These are phyloP conservation scores for Ctena decussata DNA, from an alignment of 2,888 invertebrate genomes.

Conservation along the genomic window DNA sequence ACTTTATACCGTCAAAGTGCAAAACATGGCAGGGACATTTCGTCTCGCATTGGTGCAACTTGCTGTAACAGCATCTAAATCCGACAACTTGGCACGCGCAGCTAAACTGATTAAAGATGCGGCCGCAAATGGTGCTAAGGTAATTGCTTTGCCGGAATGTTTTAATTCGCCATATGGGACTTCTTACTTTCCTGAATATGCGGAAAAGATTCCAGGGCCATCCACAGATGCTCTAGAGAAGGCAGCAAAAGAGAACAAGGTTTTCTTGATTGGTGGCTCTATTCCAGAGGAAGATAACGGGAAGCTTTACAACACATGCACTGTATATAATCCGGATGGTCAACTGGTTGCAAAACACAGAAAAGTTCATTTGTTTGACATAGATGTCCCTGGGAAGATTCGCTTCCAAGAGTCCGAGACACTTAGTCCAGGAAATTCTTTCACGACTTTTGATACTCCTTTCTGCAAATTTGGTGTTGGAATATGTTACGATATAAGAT, in stretches of 20 bases:
- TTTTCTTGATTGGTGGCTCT: constrained; percentile 96
- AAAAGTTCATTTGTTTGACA: constrained; percentile 98
- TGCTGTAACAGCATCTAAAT: constrained; percentile 92
- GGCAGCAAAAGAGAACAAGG: constrained; percentile 92
- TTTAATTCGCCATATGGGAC: constrained; percentile 97
- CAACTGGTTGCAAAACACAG: constrained; percentile 93
- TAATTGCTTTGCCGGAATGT: constrained; percentile 94
- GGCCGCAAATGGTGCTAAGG: constrained; percentile 89
- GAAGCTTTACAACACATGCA: constrained; percentile 93
- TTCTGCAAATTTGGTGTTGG: constrained; percentile 94
- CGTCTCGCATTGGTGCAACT: constrained; percentile 94
- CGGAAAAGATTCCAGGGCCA: constrained; percentile 94
- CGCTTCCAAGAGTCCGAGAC: constrained; percentile 97
- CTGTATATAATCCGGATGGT: constrained; percentile 94
- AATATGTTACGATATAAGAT: constrained; percentile 98
- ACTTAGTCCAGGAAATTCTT: constrained; percentile 91
- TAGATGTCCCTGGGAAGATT: constrained; percentile 97
- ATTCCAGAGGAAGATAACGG: constrained; percentile 92
- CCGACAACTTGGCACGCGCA: constrained; percentile 92
- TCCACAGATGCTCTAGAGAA: constrained; percentile 91
- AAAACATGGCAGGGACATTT: constrained; percentile 83
- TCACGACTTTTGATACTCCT: constrained; percentile 92
- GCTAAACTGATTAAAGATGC: constrained; percentile 91
- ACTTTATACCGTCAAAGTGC: not conserved
- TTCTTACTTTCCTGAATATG: constrained; percentile 93